Conservation (phyloP, 1,140 invertebrate species). For the Eciton burchellii region DNA sequence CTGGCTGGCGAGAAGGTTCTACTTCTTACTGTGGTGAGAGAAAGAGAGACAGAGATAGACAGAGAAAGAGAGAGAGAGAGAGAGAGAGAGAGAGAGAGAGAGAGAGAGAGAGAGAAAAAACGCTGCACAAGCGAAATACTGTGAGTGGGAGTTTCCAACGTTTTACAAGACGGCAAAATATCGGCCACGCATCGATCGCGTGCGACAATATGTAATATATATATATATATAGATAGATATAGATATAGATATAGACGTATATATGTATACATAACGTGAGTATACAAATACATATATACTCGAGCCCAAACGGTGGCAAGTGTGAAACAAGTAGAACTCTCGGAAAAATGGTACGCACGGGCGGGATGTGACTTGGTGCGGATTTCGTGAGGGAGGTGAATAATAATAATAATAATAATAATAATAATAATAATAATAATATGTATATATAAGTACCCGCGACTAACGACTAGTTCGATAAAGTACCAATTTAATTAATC, state of each 20-base stretch:
- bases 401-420: constrained; percentile 55
- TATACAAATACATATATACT: constrained; percentile 76
- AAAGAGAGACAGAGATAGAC: no score
- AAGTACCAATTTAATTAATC: constrained; percentile 78
- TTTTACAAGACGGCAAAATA: constrained; percentile 83
- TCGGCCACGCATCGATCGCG: constrained; percentile 74
- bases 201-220: constrained; percentile 76
- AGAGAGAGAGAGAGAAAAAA: constrained; percentile 76
- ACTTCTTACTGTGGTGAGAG: constrained; percentile 83
- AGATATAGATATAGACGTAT: constrained; percentile 58
- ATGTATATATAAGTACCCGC: constrained; percentile 80
- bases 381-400: constrained; percentile 73
- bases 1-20: constrained; percentile 81
- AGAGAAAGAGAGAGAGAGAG: constrained; percentile 73
- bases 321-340: constrained; percentile 82
- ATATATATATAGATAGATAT: constrained; percentile 69
- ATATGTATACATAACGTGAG: constrained; percentile 70
- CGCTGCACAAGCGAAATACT: constrained; percentile 86
- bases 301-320: constrained; percentile 72
- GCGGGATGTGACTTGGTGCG: constrained; percentile 73
- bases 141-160: constrained; percentile 84
- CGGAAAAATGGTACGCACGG: constrained; percentile 74
- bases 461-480: constrained; percentile 82
- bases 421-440: constrained; percentile 73
- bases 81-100: constrained; percentile 62